Base-by-base conservation (phyloP, 2,797 vertebrate genomes). In the Alauda arvensis region DNA sequence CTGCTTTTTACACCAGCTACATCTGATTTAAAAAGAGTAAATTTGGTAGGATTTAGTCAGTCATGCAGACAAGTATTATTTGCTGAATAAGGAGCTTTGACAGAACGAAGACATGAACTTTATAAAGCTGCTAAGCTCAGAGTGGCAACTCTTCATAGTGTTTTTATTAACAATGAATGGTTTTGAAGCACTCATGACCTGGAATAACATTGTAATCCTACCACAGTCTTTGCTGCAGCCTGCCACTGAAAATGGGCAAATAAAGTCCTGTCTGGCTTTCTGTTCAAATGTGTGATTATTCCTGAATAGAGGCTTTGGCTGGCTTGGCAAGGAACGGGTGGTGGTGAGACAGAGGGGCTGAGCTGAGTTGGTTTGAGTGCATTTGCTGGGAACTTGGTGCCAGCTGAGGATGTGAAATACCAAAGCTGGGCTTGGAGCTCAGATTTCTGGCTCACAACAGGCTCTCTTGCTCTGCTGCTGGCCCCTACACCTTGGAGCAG, bases 31-130 rank as follows among this genome's bases (percentile, higher is more conserved):
- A 75, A 79, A 55, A 15, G 40, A 78, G 20, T 45, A 74, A 43
- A 43, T 71, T 87, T 77, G 83, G 31, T 34, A 52, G 72, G 72
- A 75, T 85, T 88, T 88, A 88, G 40, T 88, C 66, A 85, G 48
- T 77, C 66, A 45, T 39, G 72, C 53, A 87, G 79, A 85, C 66
- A 65, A 80, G 49, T 71, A 79, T 67, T 25, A 37, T 88, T 90
- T 88, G 45, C 69, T 67, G 43, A 51, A 49, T 72, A 90, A 84
- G 28, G 48, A 34, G 23, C 39, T 91, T 63, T 92, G 83, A 81
- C 53, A 85, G 80, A 93, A 85, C 6, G 45, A 69, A 83, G 66
- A 78, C 65, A 26, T 81, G 91, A 83, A 92, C 70, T 63, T 87
- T 72, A 53, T 81, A 51, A 81, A 91, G 45, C 67, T 89, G 45